Evolutionary conservation across 2,888 invertebrate genomes (phyloP).

Genomic region (Cosmia pyralina): DNA sequence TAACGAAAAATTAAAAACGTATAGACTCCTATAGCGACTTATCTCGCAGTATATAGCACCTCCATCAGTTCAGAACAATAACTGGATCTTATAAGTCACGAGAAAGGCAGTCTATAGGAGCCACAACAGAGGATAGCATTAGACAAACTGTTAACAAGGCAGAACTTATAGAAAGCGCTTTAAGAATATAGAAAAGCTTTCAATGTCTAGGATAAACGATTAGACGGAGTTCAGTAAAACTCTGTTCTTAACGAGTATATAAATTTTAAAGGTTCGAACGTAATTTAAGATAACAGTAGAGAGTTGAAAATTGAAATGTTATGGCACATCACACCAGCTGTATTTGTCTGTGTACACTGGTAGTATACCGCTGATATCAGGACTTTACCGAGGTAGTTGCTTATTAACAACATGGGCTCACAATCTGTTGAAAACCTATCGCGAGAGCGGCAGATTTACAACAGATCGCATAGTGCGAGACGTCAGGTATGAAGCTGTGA

Average conservation of each 20-base stretch:
- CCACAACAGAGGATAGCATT: constrained; percentile 42
- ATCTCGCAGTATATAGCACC: constrained; percentile 28
- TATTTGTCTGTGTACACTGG: constrained; percentile 23
- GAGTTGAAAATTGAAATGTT: constrained; percentile 38
- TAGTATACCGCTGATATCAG: constrained; percentile 32
- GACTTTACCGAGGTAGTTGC: constrained; percentile 28
- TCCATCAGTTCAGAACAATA: constrained; percentile 40
- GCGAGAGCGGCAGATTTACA: constrained; percentile 47
- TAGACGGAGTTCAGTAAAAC: constrained; percentile 48
- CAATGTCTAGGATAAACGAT: constrained; percentile 60
- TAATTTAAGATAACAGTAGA: constrained; percentile 53
- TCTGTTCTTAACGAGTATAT: constrained; percentile 44
- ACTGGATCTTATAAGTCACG: constrained; percentile 38
- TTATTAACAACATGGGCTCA: constrained; percentile 25
- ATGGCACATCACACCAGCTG: constrained; percentile 42
- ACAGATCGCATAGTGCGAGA: constrained; percentile 41
- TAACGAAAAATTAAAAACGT: constrained; percentile 37
- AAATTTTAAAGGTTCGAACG: constrained; percentile 42
- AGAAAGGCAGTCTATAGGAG: constrained; percentile 45
- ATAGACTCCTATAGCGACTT: constrained; percentile 43
- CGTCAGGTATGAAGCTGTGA: constrained; percentile 37
- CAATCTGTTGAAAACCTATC: constrained; percentile 43
- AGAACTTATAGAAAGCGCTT: constrained; percentile 57
- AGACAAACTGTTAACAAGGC: constrained; percentile 44
- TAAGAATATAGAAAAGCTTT: constrained; percentile 62